Evolutionary conservation across 2,888 invertebrate species (phyloP).

Genomic region (Epirrita christyi): DNA sequence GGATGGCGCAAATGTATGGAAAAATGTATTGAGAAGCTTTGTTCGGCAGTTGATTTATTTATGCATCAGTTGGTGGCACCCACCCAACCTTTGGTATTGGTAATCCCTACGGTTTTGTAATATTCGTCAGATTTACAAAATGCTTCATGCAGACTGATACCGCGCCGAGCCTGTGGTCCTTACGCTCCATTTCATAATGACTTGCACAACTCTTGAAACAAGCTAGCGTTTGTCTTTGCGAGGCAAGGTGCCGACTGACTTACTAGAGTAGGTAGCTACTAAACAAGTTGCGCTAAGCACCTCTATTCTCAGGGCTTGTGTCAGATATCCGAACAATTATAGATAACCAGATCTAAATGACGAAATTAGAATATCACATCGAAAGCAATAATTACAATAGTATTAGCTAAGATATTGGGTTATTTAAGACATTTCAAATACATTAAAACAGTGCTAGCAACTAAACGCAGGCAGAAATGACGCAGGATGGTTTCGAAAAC

Average conservation of each 20-base stretch:
- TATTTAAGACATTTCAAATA: conserved; percentile 26
- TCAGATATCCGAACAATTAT: conserved; percentile 17
- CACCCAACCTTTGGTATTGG: conserved; percentile 44
- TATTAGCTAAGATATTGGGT: conserved; percentile 25
- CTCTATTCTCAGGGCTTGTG: conserved; percentile 8
- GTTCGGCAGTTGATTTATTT: conserved; percentile 54
- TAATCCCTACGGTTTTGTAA: conserved; percentile 70
- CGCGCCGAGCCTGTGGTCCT: conserved; percentile 61
- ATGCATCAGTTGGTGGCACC: conserved; percentile 51
- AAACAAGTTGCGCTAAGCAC: conserved; percentile 19
- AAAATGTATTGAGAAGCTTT: conserved; percentile 62
- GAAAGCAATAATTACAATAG: conserved; percentile 23
- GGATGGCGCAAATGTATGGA: conserved; percentile 65
- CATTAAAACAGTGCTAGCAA: conserved; percentile 24
- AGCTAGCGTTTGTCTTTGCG: conserved; percentile 61
- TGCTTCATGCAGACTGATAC: conserved; percentile 60
- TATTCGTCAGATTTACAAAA: conserved; percentile 65
- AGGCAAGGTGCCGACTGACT: conserved; percentile 45
- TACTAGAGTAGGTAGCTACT: conserved; percentile 8
- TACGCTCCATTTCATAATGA: conserved; percentile 77
- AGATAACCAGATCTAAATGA: conserved; percentile 24
- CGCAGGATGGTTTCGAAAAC: conserved; percentile 82
- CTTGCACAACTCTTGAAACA: conserved; percentile 66
- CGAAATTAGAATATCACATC: conserved; percentile 21
- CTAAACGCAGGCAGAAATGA: conserved; percentile 70